Conservation (phyloP, 2,113 vertebrate genomes). For the Mustelus asterias region DNA sequence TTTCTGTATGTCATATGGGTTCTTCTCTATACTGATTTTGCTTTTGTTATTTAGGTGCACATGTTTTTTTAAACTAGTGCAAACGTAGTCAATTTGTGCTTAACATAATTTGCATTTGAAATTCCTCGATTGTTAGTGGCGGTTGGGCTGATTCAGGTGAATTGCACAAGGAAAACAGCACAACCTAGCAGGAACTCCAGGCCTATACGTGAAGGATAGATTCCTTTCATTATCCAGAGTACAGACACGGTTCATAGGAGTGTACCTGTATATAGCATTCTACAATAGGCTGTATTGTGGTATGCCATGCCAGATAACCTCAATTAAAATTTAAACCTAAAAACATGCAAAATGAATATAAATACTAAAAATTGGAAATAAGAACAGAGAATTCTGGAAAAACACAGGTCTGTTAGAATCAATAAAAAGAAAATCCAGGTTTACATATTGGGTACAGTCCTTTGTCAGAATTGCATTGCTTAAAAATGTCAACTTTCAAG, state of each 20-base stretch:
- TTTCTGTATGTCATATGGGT: neutral
- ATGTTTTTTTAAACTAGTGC: neutral
- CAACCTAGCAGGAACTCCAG: neutral
- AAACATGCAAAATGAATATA: neutral
- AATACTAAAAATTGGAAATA: neutral
- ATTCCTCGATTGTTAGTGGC: neutral
- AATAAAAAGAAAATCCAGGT: neutral
- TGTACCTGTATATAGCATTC: too few species aligned
- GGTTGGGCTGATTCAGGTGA: neutral
- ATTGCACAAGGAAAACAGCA: neutral
- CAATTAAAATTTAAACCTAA: neutral
- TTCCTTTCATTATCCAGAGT: neutral
- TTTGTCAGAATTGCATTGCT: neutral
- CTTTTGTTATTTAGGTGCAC: neutral
- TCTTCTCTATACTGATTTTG: neutral
- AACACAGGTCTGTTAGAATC: neutral
- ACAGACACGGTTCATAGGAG: too few species aligned
- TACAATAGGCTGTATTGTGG: neutral
- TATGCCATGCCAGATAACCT: too few species aligned
- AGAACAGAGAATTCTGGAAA: neutral
- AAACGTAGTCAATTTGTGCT: neutral
- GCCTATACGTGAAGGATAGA: neutral
- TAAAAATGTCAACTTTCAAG: slow-evolving; percentile 3
- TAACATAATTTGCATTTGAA: neutral
- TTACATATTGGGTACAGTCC: neutral